Base-by-base conservation (phyloP, 2,888 invertebrate species). In the Acanthosepion esculentum region DNA sequence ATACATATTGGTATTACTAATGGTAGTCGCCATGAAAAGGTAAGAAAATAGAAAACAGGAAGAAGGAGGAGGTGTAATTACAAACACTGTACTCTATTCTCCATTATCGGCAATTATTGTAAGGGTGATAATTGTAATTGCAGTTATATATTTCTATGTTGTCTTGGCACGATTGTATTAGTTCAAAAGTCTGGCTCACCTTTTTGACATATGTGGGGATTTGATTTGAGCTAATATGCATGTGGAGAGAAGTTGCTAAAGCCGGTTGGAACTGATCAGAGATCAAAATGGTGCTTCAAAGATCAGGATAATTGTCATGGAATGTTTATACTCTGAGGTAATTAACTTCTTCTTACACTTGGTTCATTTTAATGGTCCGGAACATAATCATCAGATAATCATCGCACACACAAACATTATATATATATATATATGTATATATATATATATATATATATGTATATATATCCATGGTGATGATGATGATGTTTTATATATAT, bases 131-230 rank as follows among this genome's bases (percentile, higher is more conserved):
- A 78, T 78, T 78, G 78, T 78, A 33, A 78, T 78, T 78, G 78
- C 18, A 12, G 78, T 78, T 78, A n/a, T 78, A 23, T 33, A 33
- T 78, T 78, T 78, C 78, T 78, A 33, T 78, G 78, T 78, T 33
- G 78, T 78, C 78, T 78, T 78, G 78, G 78, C 78, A 78, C 78
- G n/a, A n/a, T 33, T 12, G n/a, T 33, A 33, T 15, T n/a, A 12
- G 78, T 78, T 78, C 78, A 78, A 78, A 78, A 78, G 78, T 78
- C 78, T 78, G 78, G 78, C n/a, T 78, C 78, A 78, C 78, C 78
- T 78, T 33, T 78, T 78, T 78, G 78, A 78, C 78, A 78, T 78
- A 15, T 10, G 78, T 33, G 33, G 33, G 78, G 78, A 78, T 78
- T 78, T 78, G n/a, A 78, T 78, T 78, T 78, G 78, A 78, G 78